These are phyloP conservation scores for Ctenodactylus gundi DNA, from an alignment of 2,113 vertebrate genomes.

Conservation along the genomic window DNA sequence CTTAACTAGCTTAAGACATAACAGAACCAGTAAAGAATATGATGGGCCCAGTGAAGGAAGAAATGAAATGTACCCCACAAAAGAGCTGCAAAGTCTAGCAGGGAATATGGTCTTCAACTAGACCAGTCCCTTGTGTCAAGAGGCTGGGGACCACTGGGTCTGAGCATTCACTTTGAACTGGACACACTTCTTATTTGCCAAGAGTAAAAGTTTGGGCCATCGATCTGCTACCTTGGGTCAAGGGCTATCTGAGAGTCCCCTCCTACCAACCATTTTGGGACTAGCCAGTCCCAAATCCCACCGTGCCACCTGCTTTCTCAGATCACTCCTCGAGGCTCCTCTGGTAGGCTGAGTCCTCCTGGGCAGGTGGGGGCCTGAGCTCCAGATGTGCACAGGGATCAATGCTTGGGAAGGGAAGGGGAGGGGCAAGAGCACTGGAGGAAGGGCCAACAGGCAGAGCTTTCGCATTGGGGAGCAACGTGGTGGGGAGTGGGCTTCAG, in stretches of 20 bases:
- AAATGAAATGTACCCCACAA: no score
- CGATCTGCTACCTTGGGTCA: neutral
- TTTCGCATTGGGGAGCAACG: rapidly evolving
- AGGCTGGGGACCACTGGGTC: no score
- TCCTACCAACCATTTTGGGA: neutral
- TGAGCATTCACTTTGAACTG: neutral
- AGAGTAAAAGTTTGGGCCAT: neutral
- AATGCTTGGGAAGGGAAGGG: neutral
- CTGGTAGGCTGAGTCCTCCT: neutral
- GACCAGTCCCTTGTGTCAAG: no score
- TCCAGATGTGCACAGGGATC: neutral
- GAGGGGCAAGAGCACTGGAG: neutral
- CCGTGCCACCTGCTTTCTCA: neutral
- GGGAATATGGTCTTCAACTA: no score
- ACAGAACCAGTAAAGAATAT: no score
- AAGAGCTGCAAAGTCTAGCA: no score
- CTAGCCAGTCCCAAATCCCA: neutral
- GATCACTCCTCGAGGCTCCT: neutral
- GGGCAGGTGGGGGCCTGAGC: neutral
- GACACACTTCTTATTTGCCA: neutral
- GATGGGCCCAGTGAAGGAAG: no score
- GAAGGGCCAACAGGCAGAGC: neutral
- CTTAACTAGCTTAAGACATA: no score
- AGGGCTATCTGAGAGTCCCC: neutral
- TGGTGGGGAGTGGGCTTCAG: neutral